phyloP scores from a whole-genome alignment of 2,888 invertebrate genomes.

The Philaethria dido region DNA sequence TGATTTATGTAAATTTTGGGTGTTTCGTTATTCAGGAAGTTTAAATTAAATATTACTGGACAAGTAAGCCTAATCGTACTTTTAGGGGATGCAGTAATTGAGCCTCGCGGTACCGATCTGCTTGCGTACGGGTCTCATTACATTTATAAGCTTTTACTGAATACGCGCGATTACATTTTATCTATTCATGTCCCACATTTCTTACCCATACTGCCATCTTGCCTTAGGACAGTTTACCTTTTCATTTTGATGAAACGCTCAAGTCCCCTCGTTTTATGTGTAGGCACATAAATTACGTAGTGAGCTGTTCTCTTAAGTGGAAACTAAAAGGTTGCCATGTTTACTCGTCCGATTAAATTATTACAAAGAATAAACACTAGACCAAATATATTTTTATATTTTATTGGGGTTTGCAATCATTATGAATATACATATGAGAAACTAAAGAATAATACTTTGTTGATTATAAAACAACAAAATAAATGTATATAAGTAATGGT shows the following conservation, averaged over 20 bases:
- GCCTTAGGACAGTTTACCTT: slow-evolving; percentile 33
- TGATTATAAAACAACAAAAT: background rate
- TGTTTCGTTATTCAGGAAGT: slow-evolving; percentile 70
- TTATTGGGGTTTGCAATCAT: background rate
- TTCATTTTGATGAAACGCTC: slow-evolving; percentile 30
- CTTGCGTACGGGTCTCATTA: slow-evolving; percentile 30
- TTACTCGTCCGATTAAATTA: slow-evolving; percentile 33
- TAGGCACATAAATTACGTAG: slow-evolving; percentile 25
- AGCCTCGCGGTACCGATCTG: slow-evolving; percentile 36
- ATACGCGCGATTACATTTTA: slow-evolving; percentile 34
- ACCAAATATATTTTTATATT: background rate
- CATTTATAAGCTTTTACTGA: slow-evolving; percentile 26
- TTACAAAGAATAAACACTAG: background rate
- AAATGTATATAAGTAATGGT: background rate
- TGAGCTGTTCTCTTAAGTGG: slow-evolving; percentile 37
- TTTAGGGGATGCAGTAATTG: slow-evolving; percentile 45
- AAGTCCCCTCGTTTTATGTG: slow-evolving; percentile 29
- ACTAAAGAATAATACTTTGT: background rate
- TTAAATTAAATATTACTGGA: slow-evolving; percentile 66
- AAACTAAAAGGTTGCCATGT: slow-evolving; percentile 36
- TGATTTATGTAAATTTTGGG: slow-evolving; percentile 71
- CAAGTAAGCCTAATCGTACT: slow-evolving; percentile 18
- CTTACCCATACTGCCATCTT: slow-evolving; percentile 21
- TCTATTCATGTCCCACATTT: slow-evolving; percentile 27
- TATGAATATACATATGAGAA: background rate